phyloP scores from a whole-genome alignment of 2,113 vertebrate species.

The Toxostoma redivivum region DNA sequence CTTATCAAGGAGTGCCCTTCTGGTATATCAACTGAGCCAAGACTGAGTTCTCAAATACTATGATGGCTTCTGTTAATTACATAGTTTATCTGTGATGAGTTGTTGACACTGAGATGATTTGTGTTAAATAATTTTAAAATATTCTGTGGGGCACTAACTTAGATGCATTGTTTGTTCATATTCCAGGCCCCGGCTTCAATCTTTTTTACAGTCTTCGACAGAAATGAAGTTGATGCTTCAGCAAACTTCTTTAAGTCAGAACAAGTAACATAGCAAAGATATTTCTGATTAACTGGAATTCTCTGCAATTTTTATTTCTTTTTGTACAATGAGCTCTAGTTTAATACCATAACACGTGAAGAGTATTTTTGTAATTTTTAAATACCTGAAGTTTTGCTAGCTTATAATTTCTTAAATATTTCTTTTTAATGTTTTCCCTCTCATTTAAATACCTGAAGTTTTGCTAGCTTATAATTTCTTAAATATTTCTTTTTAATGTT shows the following conservation, averaged over 20 bases:
- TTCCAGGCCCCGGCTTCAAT: constrained; percentile 63
- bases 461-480: constrained; percentile 39
- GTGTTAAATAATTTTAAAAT: constrained; percentile 85
- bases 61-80: constrained; percentile 84
- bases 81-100: constrained; percentile 83
- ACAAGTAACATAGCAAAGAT: constrained; percentile 41
- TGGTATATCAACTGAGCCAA: constrained; percentile 81
- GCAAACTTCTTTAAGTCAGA: constrained; percentile 61
- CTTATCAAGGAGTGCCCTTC: constrained; percentile 84
- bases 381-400: constrained; percentile 36
- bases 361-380: constrained; percentile 47
- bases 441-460: neutral
- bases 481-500: neutral
- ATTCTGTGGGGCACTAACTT: constrained; percentile 78
- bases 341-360: constrained; percentile 35
- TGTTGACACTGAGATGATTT: constrained; percentile 83
- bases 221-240: constrained; percentile 63
- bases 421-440: neutral
- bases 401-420: constrained; percentile 35
- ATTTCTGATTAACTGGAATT: constrained; percentile 44
- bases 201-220: constrained; percentile 57
- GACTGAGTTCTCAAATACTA: constrained; percentile 83
- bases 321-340: constrained; percentile 22
- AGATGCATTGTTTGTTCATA: constrained; percentile 72
- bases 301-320: constrained; percentile 22